Evolutionary conservation across 2,113 vertebrate genomes (phyloP).

Genomic region (Gobio gobio): DNA sequence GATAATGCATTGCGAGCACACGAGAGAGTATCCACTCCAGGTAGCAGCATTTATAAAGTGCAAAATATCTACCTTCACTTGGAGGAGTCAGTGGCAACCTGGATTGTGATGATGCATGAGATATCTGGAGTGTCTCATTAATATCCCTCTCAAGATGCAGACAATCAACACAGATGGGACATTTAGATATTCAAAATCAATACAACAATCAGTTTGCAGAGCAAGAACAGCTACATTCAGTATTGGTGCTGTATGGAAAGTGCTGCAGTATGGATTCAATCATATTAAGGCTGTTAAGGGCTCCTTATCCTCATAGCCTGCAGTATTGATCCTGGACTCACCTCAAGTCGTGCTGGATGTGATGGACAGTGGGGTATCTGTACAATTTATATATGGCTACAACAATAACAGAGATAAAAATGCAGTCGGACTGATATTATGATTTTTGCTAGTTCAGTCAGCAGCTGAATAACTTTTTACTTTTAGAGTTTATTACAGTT

Average conservation of each 20-base stretch:
- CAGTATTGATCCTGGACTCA: conserved; percentile 42
- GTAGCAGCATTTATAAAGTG: background rate
- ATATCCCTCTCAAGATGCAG: conserved; percentile 32
- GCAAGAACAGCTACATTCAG: conserved; percentile 46
- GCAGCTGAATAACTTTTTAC: background rate
- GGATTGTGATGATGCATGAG: conserved; percentile 19
- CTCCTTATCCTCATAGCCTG: conserved; percentile 39
- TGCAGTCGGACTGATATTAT: background rate
- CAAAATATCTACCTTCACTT: background rate
- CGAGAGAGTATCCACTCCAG: background rate
- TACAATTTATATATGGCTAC: conserved; percentile 2
- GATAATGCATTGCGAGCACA: background rate
- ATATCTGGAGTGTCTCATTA: conserved; percentile 30
- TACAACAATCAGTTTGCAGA: conserved; percentile 40
- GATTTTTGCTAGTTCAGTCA: background rate
- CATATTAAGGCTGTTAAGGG: conserved; percentile 46
- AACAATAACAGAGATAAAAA: conserved; percentile 15
- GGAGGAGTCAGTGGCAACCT: background rate
- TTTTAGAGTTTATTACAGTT: background rate
- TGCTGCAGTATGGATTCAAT: conserved; percentile 47
- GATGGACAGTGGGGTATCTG: conserved; percentile 22
- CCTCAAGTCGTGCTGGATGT: background rate
- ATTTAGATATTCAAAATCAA: conserved; percentile 49
- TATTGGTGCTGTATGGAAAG: conserved; percentile 22
- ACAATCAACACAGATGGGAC: conserved; percentile 22